Evolutionary conservation across 2,113 vertebrate species (phyloP), one percentile per base, ranked within the genome.

Genomic region (Pyxicephalus adspersus): DNA sequence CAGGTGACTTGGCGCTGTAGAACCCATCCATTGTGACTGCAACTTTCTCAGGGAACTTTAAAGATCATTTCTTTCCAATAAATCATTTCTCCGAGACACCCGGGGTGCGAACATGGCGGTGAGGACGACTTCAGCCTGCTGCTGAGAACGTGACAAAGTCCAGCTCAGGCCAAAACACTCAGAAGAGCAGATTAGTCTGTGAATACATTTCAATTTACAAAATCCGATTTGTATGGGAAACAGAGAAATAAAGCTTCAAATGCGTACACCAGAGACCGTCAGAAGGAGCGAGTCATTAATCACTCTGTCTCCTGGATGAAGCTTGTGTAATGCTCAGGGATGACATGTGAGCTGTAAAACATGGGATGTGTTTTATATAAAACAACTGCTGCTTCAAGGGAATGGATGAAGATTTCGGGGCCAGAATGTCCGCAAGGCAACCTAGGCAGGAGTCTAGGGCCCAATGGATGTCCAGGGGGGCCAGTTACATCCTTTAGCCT

Each of bases 21-120:
- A 38, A 6, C 18, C 9, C 19, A 16, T 60, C 31, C 38, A 23
- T 63, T 4, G 28, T 22, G n/a, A 54, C 61, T 3, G 5, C 25
- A 19, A 11, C 29, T 54, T 79, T 79, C 77, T 50, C 50, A 58
- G 77, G 51, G 57, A 80, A 80, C 57, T 71, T 50, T 71, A 80
- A 80, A 80, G 65, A 70, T 60, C 66, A 74, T 54, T 66, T 18
- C 22, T 9, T 54, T 66, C 54, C 65, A 82, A 82, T 82, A 65
- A 82, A 82, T 82, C 80, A 82, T 82, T 71, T 52, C 66, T 51
- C 57, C 28, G 18, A 65, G 51, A 82, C 70, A 75, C 38, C 26
- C 4, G 0, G 50, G 5, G 28, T 29, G 66, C 17, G 70, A 66
- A 38, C 7, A 51, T n/a, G 15, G 57, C 57, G 71, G 66, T 26